phyloP scores from a whole-genome alignment of 2,888 invertebrate genomes.

The Dione juno region DNA sequence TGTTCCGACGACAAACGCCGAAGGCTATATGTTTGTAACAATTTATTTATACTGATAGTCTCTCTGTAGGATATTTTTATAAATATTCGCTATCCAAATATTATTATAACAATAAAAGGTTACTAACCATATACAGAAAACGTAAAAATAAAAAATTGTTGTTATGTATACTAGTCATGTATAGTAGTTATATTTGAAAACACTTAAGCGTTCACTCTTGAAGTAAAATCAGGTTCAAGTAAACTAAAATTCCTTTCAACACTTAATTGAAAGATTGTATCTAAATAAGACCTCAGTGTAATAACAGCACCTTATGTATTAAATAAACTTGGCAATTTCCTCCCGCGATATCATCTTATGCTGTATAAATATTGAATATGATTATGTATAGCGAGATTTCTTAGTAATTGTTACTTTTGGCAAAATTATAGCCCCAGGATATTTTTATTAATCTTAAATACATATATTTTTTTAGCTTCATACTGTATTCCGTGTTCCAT shows the following conservation, averaged over 20 bases:
- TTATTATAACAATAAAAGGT: too few species aligned
- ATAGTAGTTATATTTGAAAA: too few species aligned
- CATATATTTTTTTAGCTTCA: too few species aligned
- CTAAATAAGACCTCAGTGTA: conserved; percentile 19
- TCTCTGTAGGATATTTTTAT: too few species aligned
- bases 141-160: too few species aligned
- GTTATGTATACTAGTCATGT: too few species aligned
- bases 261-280: conserved; percentile 26
- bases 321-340: conserved; percentile 21
- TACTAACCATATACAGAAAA: too few species aligned
- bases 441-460: background rate
- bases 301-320: conserved; percentile 16
- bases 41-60: too few species aligned
- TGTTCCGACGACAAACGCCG: too few species aligned
- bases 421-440: conserved; percentile 8
- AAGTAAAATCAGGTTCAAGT: background rate
- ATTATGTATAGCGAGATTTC: background rate
- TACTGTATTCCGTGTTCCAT: too few species aligned
- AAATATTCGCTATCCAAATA: too few species aligned
- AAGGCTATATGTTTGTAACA: too few species aligned
- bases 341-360: conserved; percentile 1
- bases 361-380: conserved; percentile 1
- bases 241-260: conserved; percentile 10
- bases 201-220: background rate
- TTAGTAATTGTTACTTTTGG: background rate